Evolutionary conservation across 2,113 vertebrate genomes (phyloP).

Genomic region (Reinhardtius hippoglossoides): DNA sequence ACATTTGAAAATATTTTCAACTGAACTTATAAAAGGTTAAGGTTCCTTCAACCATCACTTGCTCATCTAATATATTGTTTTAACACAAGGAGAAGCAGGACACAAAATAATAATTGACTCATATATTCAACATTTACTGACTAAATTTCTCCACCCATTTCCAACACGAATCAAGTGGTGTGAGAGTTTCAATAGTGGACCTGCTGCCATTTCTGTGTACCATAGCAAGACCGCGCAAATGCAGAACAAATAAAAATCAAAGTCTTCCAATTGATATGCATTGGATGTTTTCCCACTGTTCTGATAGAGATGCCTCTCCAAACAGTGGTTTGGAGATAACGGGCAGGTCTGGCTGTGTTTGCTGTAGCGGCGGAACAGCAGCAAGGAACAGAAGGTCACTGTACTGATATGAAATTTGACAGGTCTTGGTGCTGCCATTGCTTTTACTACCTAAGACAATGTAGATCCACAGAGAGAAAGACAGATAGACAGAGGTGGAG

Average conservation of each 20-base stretch:
- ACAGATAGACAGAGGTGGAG: conserved; percentile 13
- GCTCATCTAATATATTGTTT: background rate
- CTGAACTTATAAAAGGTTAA: background rate
- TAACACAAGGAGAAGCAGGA: background rate
- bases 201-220: conserved; percentile 73
- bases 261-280: conserved; percentile 76
- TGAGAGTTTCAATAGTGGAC: conserved; percentile 69
- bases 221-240: conserved; percentile 65
- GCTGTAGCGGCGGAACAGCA: conserved; percentile 57
- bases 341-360: conserved; percentile 55
- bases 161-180: conserved; percentile 59
- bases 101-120: conserved; percentile 33
- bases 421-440: conserved; percentile 57
- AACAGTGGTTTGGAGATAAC: conserved; percentile 76
- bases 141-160: conserved; percentile 45
- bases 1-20: background rate
- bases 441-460: conserved; percentile 50
- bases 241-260: conserved; percentile 77
- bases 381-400: conserved; percentile 58
- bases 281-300: conserved; percentile 72
- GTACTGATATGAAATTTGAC: conserved; percentile 70
- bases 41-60: background rate
- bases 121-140: conserved; percentile 55
- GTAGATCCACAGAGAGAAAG: conserved; percentile 38
- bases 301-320: conserved; percentile 77